These are phyloP conservation scores for Stomorhina lunata DNA, from an alignment of 2,888 invertebrate genomes.

Conservation along the genomic window DNA sequence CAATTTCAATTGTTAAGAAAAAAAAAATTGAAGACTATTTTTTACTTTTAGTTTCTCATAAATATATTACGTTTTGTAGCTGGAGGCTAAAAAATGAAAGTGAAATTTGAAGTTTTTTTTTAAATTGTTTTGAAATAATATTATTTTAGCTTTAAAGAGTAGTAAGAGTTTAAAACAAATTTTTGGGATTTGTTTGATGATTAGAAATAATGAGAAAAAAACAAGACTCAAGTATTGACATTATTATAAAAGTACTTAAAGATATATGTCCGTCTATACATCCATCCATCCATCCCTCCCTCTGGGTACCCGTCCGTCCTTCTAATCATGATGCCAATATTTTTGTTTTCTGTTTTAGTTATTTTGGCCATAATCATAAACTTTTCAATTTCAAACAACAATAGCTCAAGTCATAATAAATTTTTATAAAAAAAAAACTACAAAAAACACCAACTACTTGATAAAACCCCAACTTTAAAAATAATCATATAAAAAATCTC, in stretches of 20 bases:
- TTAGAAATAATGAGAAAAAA: conserved; percentile 41
- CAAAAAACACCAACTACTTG: conserved; percentile 14
- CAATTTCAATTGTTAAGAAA: conserved; percentile 49
- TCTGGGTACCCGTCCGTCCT: no score
- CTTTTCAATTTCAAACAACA: conserved; percentile 26
- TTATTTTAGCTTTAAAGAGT: conserved; percentile 8
- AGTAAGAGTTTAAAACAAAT: background rate
- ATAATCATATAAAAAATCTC: conserved; percentile 12
- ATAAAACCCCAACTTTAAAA: background rate
- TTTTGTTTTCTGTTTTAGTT: conserved; percentile 21
- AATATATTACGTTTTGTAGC: background rate
- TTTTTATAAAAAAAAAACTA: conserved; percentile 7
- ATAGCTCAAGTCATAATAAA: conserved; percentile 38
- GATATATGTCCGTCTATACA: no score
- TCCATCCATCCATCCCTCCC: no score
- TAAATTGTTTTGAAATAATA: background rate
- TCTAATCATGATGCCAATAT: conserved; percentile 55
- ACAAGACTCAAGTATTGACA: conserved; percentile 43
- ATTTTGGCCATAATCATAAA: conserved; percentile 57
- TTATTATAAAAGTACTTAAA: conserved; percentile 24
- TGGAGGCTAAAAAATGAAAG: conserved; percentile 56
- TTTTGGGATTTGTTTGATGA: background rate
- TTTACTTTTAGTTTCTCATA: background rate
- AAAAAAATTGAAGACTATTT: background rate
- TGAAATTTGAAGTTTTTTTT: conserved; percentile 42